These are phyloP conservation scores for Mesocentrotus franciscanus DNA, from an alignment of 53 echinoderm and acorn worm genomes.

Conservation along the genomic window DNA sequence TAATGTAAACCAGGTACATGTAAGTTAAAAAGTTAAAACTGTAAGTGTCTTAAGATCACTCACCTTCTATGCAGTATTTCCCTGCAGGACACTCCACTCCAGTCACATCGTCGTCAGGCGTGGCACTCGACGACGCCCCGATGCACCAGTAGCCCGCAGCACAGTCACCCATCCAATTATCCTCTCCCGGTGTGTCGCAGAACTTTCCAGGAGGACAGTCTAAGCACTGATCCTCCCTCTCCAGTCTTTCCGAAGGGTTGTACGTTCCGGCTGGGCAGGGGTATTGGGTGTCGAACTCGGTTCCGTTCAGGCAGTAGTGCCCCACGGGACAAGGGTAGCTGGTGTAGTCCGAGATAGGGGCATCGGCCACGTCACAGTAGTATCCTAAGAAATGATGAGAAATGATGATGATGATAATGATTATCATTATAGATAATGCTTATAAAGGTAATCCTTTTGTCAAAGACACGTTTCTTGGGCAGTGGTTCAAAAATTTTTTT, in stretches of 20 bases:
- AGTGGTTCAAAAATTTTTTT: too few relatives aligned
- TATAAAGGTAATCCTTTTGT: too few relatives aligned
- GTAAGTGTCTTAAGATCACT: not conserved
- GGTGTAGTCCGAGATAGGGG: conserved; percentile 91
- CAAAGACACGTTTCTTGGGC: too few relatives aligned
- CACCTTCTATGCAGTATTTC: conserved; percentile 86
- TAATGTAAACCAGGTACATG: too few relatives aligned
- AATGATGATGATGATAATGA: not conserved
- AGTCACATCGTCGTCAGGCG: conserved; percentile 82
- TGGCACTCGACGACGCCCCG: conserved; percentile 71
- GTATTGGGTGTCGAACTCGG: conserved; percentile 87
- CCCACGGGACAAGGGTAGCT: conserved; percentile 82
- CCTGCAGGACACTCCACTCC: conserved; percentile 86
- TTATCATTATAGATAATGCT: not conserved
- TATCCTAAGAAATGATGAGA: conserved; percentile 72
- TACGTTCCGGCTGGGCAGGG: conserved; percentile 90
- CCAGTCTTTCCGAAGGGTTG: conserved; percentile 74
- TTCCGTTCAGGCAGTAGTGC: conserved; percentile 93
- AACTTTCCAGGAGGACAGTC: conserved; percentile 91
- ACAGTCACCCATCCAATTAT: conserved; percentile 73
- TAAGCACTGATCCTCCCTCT: conserved; percentile 80
- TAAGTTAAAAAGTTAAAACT: too few relatives aligned
- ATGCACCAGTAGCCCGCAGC: conserved; percentile 96
- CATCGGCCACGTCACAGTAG: conserved; percentile 89
- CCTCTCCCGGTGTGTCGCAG: conserved; percentile 84